Conservation (phyloP, 2,888 invertebrate genomes). For the Cartodere bifasciata region DNA sequence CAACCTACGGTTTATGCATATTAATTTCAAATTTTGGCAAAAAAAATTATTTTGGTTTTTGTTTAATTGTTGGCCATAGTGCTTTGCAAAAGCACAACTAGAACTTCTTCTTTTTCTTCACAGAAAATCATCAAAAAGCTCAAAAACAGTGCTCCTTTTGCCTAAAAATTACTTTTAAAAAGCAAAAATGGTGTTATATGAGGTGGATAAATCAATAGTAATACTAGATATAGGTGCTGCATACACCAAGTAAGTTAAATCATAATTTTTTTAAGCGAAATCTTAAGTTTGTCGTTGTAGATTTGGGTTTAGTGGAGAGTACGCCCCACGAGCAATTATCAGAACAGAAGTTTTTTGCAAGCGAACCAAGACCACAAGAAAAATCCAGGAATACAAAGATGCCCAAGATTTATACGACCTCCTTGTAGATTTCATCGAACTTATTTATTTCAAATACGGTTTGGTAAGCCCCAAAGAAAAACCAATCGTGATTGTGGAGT, state of each 20-base stretch:
- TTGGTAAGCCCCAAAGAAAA: constrained; percentile 88
- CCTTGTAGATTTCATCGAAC: constrained; percentile 77
- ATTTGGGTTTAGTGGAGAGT: constrained; percentile 85
- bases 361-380: constrained; percentile 43
- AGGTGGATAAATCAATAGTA: constrained; percentile 80
- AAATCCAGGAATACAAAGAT: constrained; percentile 50
- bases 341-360: constrained; percentile 62
- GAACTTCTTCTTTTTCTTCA: too few species aligned
- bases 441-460: constrained; percentile 81
- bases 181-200: constrained; percentile 59
- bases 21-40: too few species aligned
- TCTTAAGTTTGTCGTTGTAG: constrained; percentile 37
- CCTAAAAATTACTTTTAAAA: too few species aligned
- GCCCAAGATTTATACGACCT: constrained; percentile 68
- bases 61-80: too few species aligned
- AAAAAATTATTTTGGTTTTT: too few species aligned
- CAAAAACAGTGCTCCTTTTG: too few species aligned
- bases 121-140: too few species aligned
- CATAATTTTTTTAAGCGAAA: constrained; percentile 25
- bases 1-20: too few species aligned
- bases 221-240: constrained; percentile 83
- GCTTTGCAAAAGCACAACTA: too few species aligned
- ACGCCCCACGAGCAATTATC: constrained; percentile 77
- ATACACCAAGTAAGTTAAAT: constrained; percentile 66
- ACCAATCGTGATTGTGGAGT: constrained; percentile 84